Conservation (phyloP, 2,113 vertebrate species). For the Microtus montanus region DNA sequence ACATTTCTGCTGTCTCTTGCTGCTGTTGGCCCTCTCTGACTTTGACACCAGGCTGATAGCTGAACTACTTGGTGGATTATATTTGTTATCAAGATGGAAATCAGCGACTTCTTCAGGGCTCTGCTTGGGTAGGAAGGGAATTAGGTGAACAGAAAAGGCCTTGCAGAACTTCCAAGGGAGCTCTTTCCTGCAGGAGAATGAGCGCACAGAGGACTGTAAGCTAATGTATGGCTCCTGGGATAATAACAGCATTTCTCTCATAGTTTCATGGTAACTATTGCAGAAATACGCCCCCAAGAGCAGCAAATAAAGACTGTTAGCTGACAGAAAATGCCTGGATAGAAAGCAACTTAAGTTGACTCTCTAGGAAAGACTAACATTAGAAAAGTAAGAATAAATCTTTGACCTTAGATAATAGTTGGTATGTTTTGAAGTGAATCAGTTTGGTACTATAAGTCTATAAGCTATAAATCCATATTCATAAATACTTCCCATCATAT, state of each 20-base stretch:
- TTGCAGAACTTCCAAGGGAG: not conserved
- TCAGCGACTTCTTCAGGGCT: not conserved
- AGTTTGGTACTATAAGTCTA: not conserved
- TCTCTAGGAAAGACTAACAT: not conserved
- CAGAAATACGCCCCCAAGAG: not conserved
- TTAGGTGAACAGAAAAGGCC: not conserved
- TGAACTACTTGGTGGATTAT: not conserved
- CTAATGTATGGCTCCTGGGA: not conserved
- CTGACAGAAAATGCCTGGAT: not conserved
- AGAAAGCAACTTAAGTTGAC: not conserved
- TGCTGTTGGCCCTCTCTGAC: not conserved
- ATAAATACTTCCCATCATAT: not conserved
- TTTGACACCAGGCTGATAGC: not conserved
- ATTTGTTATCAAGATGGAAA: not conserved
- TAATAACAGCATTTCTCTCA: not conserved
- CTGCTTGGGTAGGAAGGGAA: not conserved
- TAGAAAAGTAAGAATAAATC: not conserved
- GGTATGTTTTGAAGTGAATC: not conserved
- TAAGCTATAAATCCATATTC: not conserved
- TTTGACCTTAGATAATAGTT: slow-evolving; percentile 1
- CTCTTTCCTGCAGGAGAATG: not conserved
- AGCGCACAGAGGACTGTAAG: not conserved
- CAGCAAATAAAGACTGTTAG: not conserved
- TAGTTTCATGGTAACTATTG: not conserved
- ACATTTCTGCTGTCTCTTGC: not conserved